Evolutionary conservation across 2,113 vertebrate species (phyloP), one percentile per base, ranked within the genome.

Genomic region (Atractosteus spatula): DNA sequence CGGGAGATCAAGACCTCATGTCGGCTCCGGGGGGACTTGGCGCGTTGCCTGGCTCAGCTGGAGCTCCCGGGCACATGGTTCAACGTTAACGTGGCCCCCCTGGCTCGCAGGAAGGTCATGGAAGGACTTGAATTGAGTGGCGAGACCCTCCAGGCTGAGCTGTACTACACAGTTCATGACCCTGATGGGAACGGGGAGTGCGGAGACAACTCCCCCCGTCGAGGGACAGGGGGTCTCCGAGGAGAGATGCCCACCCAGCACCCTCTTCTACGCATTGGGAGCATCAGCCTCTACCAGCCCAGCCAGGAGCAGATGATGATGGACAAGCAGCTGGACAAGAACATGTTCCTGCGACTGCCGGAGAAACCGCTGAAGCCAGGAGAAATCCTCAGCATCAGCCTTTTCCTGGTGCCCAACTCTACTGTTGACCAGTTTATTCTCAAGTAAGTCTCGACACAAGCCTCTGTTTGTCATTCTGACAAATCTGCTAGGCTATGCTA

Each of bases 31-130:
- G 95, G 96, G 43, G 92, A 88, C 78, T 85, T 98, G 87, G 97
- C 97, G 16, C 95, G 95, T 61, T 99, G 97, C 75, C 83, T 99
- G 62, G 97, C 94, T 63, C 94, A 95, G 74, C 92, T 95, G 0
- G 94, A 96, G 76, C 92, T 99, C 73, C 97, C 97, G 2, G 87
- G 89, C 0, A 90, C 93, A 61, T 99, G 97, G 97, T 99, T 99
- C 3, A 94, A 94, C 3, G 90, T 91, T 72, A 90, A 94, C 0
- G 93, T 94, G 0, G 90, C 92, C 0, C 92, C 95, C 0, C 66
- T 91, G 67, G 90, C 93, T 41, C 90, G 95, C n/a, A 83, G 94
- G 74, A 97, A 97, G 80, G 84, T 88, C 0, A 82, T 85, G 0
- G 93, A 95, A 1, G 79, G 82, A n/a, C 75, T 95, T 78, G 95